Evolutionary conservation across 2,888 invertebrate species (phyloP), one percentile per base, ranked within the genome.

Genomic region (Melanchra persicariae): DNA sequence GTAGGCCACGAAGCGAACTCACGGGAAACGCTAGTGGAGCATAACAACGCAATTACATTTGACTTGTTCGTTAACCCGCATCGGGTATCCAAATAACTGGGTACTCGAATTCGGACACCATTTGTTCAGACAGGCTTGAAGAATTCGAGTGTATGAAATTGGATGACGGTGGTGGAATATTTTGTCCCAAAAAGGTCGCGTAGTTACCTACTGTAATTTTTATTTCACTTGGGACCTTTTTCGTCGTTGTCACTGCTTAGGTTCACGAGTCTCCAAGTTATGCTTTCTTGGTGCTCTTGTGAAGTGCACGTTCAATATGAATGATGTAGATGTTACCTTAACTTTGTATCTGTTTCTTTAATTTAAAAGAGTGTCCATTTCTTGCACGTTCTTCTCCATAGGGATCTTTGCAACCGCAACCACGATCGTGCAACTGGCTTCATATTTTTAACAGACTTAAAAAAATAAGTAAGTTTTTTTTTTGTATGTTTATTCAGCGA

Each of bases 31-130:
- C 4, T 40, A 40, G 40, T 15, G 40, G 15, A 40, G 40, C 15
- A 12, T 34, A 62, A 51, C 12, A 17, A 1, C 10, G 9, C 30
- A 17, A 47, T 34, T 49, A 61, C 49, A 9, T 57, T 12, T 22
- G 22, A 57, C 61, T 49, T 34, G 22, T 12, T 17, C n/a, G 47
- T 22, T 22, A 19, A 17, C 24, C 47, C 61, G 60, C 9, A 22
- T 62, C 61, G 19, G 24, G 7, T 62, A 24, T 37, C 22, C 6
- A 34, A 49, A 47, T 59, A 43, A 59, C 58, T 43, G 40, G 22
- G 58, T 47, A 61, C 34, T 49, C 49, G 49, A 34, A n/a, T 43
- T 34, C n/a, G 12, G 52, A 52, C 26, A 60, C 37, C 37, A 30
- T 70, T 52, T 52, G 34, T 17, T 52, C 37, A 26, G 15, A 55